Percentiles rank a stretch among this genome's conserved stretches.
These are phyloP conservation scores for Takifugu flavidus DNA, from an alignment of 2,113 vertebrate genomes.

Conservation along the genomic window DNA sequence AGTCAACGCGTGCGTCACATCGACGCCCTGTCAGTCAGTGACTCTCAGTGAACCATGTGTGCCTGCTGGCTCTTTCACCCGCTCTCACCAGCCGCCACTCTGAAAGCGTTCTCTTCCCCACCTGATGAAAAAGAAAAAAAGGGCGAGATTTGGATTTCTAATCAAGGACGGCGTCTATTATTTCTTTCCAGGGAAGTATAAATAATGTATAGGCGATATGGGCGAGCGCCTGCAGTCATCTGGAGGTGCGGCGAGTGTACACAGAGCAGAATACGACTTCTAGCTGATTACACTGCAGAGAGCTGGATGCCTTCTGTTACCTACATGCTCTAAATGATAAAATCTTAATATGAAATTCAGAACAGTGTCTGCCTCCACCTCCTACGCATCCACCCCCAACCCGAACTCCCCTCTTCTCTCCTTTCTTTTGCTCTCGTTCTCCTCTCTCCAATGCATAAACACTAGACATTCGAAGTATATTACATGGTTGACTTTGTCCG, in stretches of 20 bases:
- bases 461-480: slow-evolving; percentile 37
- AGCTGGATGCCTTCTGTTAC: slow-evolving; percentile 55
- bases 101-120: not conserved
- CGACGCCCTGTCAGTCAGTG: slow-evolving; percentile 42
- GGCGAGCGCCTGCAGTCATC: slow-evolving; percentile 35
- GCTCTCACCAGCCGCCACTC: slow-evolving; percentile 13
- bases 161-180: slow-evolving; percentile 24
- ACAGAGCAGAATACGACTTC: slow-evolving; percentile 33
- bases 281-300: slow-evolving; percentile 46
- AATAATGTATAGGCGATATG: slow-evolving; percentile 49
- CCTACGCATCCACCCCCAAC: slow-evolving; percentile 37
- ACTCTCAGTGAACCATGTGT: slow-evolving; percentile 47
- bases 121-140: slow-evolving; percentile 15
- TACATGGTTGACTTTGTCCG: slow-evolving; percentile 49
- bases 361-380: slow-evolving; percentile 54
- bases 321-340: slow-evolving; percentile 62
- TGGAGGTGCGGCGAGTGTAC: slow-evolving; percentile 26
- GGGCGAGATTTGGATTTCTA: slow-evolving; percentile 48
- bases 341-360: slow-evolving; percentile 67
- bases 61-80: slow-evolving; percentile 34
- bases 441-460: slow-evolving; percentile 45
- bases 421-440: slow-evolving; percentile 24
- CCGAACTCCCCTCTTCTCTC: slow-evolving; percentile 41
- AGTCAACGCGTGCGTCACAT: slow-evolving; percentile 38
- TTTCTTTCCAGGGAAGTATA: slow-evolving; percentile 23